phyloP scores from a whole-genome alignment of 1,140 invertebrate genomes.

The Ganaspis sp. region DNA sequence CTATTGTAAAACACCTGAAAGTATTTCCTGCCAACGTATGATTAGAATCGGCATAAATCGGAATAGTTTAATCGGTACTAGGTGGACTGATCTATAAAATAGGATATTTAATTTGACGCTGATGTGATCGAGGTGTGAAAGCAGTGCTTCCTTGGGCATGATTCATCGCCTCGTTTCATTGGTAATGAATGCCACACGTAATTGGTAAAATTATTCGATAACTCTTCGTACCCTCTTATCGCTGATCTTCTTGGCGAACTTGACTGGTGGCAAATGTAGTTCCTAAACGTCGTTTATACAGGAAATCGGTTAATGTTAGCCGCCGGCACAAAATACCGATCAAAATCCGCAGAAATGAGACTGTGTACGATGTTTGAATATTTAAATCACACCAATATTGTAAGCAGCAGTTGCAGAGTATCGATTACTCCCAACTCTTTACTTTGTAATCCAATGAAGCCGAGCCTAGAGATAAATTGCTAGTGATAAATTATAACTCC shows the following conservation, averaged over 20 bases:
- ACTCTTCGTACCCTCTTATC: conserved; percentile 4
- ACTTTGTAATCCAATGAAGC: not conserved
- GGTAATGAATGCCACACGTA: conserved; percentile 16
- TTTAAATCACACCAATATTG: conserved; percentile 15
- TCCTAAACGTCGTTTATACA: not conserved
- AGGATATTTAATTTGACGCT: not conserved
- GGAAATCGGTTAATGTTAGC: conserved; percentile 24
- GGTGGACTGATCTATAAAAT: not conserved
- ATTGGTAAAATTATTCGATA: conserved; percentile 30
- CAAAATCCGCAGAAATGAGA: not conserved
- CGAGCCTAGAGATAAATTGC: not conserved
- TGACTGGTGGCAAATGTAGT: conserved; percentile 12
- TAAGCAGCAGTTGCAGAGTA: not conserved
- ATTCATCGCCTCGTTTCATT: conserved; percentile 28
- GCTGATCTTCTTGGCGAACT: conserved; percentile 14
- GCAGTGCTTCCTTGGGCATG: not conserved
- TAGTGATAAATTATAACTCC: not conserved
- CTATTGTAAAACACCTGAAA: not conserved
- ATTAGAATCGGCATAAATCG: not conserved
- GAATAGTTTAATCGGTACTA: not conserved
- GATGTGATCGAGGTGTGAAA: conserved; percentile 8
- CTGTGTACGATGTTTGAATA: not conserved
- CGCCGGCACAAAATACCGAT: conserved; percentile 5
- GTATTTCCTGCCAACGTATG: not conserved
- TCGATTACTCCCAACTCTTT: not conserved